Base-by-base conservation (phyloP, 1,140 invertebrate species). In the Pollicipes pollicipes region DNA sequence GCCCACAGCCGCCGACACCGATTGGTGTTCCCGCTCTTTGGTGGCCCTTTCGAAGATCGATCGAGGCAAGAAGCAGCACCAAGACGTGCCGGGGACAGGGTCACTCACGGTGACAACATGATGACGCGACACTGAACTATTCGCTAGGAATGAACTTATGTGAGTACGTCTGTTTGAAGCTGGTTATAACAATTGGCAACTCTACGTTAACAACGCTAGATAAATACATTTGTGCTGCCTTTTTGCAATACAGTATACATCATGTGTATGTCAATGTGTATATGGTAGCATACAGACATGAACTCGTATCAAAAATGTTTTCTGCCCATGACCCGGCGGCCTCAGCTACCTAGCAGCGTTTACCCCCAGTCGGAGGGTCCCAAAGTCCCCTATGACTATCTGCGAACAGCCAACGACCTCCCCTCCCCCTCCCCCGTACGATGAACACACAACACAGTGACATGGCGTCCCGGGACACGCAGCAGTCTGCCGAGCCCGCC, bases 181-280 rank as follows among this genome's bases (percentile, higher is more conserved):
- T 24, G 21, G 2, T 58, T 24, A 21, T 58, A 58, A 58, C 45
- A 58, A 21, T 21, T 24, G 45, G 45, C 45, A 10, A 58, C 45
- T 21, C 45, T 58, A 58, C 45, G 8, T 58, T 21, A 2, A 58
- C 45, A 58, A 58, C 45, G 24, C 24, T 58, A 58, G 45, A 58
- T 58, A 58, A 21, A 58, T 21, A 58, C 45, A 10, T 58, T 58
- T 58, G 45, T 58, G 45, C 45, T 58, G n/a, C 45, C 2, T 58
- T 10, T 58, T 21, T 21, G 45, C 45, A n/a, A 6, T 58, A 58
- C 45, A 58, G 24, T 58, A 21, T 58, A 58, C 10, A 58, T 10
- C 45, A 58, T 58, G 24, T 58, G 45, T 58, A 58, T 58, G 45
- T 58, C 45, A 58, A 58, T 58, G 45, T 58, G 45, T 58, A 58